These are phyloP conservation scores for Megalopta genalis DNA, from an alignment of 1,140 invertebrate genomes.

Conservation along the genomic window DNA sequence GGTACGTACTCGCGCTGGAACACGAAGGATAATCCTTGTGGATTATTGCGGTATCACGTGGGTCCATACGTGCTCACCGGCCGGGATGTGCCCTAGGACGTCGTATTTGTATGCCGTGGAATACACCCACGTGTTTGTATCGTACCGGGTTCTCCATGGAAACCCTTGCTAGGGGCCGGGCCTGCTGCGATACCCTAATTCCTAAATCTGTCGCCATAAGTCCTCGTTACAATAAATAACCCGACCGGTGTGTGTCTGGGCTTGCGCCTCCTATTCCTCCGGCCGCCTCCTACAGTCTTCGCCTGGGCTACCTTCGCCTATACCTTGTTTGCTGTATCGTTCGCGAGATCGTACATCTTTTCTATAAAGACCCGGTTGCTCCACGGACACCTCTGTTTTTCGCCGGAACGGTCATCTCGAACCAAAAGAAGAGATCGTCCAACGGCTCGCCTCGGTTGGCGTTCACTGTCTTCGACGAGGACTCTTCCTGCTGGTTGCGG, in stretches of 20 bases:
- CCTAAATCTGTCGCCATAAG: constrained; percentile 82
- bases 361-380: constrained; percentile 35
- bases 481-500: no score
- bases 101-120: constrained; percentile 71
- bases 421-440: no score
- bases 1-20: constrained; percentile 65
- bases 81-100: constrained; percentile 63
- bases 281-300: constrained; percentile 41
- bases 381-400: constrained; percentile 23
- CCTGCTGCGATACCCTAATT: constrained; percentile 77
- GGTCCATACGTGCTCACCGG: constrained; percentile 73
- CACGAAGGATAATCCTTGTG: constrained; percentile 78
- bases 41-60: constrained; percentile 79
- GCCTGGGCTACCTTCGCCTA: constrained; percentile 40
- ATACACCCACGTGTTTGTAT: constrained; percentile 69
- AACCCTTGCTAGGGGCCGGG: constrained; percentile 73
- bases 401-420: background rate
- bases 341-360: constrained; percentile 24
- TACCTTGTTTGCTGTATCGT: background rate
- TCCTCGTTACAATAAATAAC: constrained; percentile 81
- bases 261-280: constrained; percentile 61
- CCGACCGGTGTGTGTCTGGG: constrained; percentile 72
- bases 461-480: no score
- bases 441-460: no score
- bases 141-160: constrained; percentile 70